Evolutionary conservation across 2,797 vertebrate species (phyloP).

Genomic region (Amazona finschi): DNA sequence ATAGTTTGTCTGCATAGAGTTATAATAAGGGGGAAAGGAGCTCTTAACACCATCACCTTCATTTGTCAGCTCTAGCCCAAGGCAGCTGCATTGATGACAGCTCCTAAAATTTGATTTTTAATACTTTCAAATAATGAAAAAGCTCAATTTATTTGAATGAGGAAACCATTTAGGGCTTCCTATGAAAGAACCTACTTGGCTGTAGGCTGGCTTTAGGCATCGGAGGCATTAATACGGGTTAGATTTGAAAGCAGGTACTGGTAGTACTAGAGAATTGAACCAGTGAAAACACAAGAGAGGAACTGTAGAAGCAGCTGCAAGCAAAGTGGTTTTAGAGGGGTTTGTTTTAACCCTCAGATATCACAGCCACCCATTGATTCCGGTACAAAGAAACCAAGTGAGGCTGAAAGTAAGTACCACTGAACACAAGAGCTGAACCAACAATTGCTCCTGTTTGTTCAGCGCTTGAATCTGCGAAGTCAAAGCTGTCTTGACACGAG

Average conservation of each 20-base stretch:
- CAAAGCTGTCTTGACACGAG: neutral
- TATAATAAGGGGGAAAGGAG: neutral
- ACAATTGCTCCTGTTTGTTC: neutral
- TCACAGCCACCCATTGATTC: neutral
- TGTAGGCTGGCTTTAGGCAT: neutral
- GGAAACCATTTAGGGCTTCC: neutral
- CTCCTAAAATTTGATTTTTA: neutral
- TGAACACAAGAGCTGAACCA: neutral
- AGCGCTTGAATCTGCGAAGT: neutral
- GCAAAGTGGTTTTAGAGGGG: neutral
- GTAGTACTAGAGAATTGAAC: neutral
- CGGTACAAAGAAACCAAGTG: neutral
- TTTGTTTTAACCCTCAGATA: neutral
- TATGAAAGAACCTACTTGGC: neutral
- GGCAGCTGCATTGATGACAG: neutral
- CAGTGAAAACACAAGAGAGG: neutral
- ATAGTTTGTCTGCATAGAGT: neutral
- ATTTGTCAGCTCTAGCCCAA: neutral
- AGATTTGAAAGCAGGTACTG: neutral
- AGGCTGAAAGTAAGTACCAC: neutral
- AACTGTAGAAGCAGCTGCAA: neutral
- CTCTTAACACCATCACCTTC: neutral
- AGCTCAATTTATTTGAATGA: neutral
- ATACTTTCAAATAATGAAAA: neutral
- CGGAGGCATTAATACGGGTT: neutral